Base-by-base conservation (phyloP, 2,113 vertebrate genomes). In the Etheostoma spectabile region DNA sequence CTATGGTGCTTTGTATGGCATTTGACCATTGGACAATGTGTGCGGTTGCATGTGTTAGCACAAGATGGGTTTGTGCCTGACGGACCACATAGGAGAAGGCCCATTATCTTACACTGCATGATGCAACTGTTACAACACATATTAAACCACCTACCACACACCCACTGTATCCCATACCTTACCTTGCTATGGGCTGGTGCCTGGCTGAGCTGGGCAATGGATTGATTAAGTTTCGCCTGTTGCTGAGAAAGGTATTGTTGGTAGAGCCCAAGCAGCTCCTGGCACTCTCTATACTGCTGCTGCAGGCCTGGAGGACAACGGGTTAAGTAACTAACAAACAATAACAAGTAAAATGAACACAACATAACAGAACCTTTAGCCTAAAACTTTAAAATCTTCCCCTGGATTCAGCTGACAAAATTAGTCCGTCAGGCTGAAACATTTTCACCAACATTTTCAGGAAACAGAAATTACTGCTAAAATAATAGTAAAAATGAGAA, bases 231-330 rank as follows among this genome's bases (percentile, higher is more conserved):
- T 73, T 98, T 97, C 24, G 96, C 95, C 83, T 99, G 97, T 91
- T 99, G 97, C 85, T 98, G 97, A 60, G 97, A 96, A 12, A 99
- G 95, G 79, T 98, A 98, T 84, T 97, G 97, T 93, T 99, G 98
- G 93, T 99, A 99, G n/a, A 99, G 96, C 22, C 94, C 96, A 62
- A 99, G 89, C 88, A 99, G 95, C 92, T 99, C 97, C 94, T 99
- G 97, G 85, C 98, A 99, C 91, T 99, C 97, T 92, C 91, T 96
- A 91, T 99, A 99, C 86, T 99, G 98, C 85, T 96, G 96, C 83
- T 98, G 97, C 74, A 99, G 94, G 93, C 96, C 98, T 99, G 77
- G 88, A 88, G 66, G 48, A 74, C 11, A 35, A 18, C 18, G 21
- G 88, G 96, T 99, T 96, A 98, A 99, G 96, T 93, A 67, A 78